Evolutionary conservation across 1,140 invertebrate genomes (phyloP).

Genomic region (Macrobrachium rosenbergii): DNA sequence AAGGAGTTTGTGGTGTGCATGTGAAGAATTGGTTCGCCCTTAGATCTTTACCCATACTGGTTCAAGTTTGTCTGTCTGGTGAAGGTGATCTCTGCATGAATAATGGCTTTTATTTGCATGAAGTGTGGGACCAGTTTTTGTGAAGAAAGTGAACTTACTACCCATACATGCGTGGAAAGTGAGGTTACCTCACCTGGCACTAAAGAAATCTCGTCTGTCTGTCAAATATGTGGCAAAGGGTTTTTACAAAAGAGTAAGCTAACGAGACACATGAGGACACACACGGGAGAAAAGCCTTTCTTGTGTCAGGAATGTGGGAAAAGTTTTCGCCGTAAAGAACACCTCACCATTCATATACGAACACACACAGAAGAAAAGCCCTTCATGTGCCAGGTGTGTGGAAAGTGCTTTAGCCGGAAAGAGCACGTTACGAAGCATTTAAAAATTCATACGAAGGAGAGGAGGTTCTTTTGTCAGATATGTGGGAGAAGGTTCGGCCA

Average conservation of each 20-base stretch:
- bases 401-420: neutral
- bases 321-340: neutral
- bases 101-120: too few relatives aligned
- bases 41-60: too few relatives aligned
- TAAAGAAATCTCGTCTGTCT: neutral
- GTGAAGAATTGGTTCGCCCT: too few relatives aligned
- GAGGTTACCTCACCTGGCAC: too few relatives aligned
- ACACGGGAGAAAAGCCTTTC: neutral
- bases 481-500: neutral
- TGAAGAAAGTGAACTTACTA: too few relatives aligned
- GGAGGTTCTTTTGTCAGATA: neutral
- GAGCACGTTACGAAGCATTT: neutral
- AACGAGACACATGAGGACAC: neutral
- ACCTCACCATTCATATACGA: neutral
- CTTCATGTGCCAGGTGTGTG: neutral
- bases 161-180: too few relatives aligned
- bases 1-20: too few relatives aligned
- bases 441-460: neutral
- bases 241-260: neutral
- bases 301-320: slow-evolving; percentile 1
- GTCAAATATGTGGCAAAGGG: neutral
- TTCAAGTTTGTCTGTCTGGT: too few relatives aligned
- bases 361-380: neutral
- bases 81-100: too few relatives aligned
- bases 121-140: too few relatives aligned